phyloP scores from a whole-genome alignment of 2,113 vertebrate species.

The Hippotragus niger region DNA sequence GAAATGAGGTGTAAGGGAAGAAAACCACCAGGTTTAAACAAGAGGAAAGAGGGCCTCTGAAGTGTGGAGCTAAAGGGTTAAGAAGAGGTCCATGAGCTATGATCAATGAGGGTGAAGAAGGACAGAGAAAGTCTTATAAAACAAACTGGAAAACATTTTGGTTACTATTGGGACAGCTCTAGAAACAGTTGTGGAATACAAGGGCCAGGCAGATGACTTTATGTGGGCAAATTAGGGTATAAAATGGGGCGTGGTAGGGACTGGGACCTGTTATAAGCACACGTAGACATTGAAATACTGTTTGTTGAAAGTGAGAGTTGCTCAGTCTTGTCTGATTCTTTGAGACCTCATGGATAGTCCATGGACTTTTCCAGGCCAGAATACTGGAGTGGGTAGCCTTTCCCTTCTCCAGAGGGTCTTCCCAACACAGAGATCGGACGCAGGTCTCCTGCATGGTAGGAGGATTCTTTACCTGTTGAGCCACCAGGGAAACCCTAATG shows the following conservation, averaged over 20 bases:
- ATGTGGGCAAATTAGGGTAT: neutral
- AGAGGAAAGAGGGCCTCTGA: neutral
- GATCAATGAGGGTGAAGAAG: neutral
- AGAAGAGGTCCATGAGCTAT: neutral
- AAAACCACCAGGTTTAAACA: neutral
- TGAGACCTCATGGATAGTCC: neutral
- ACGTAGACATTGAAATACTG: accelerated
- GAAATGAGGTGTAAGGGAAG: neutral
- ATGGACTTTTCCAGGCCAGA: neutral
- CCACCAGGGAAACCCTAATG: neutral
- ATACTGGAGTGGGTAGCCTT: neutral
- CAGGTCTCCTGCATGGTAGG: neutral
- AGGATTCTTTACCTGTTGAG: neutral
- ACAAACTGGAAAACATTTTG: neutral
- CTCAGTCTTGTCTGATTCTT: neutral
- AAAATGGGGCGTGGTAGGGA: neutral
- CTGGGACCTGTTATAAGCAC: neutral
- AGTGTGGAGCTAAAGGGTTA: neutral
- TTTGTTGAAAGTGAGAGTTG: neutral
- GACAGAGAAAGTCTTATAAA: neutral
- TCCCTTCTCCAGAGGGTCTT: neutral
- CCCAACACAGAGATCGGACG: neutral
- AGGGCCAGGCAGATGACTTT: neutral
- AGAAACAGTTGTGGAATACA: neutral
- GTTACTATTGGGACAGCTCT: neutral